phyloP scores from a whole-genome alignment of 1,140 invertebrate genomes.

The Microvelia longipes region DNA sequence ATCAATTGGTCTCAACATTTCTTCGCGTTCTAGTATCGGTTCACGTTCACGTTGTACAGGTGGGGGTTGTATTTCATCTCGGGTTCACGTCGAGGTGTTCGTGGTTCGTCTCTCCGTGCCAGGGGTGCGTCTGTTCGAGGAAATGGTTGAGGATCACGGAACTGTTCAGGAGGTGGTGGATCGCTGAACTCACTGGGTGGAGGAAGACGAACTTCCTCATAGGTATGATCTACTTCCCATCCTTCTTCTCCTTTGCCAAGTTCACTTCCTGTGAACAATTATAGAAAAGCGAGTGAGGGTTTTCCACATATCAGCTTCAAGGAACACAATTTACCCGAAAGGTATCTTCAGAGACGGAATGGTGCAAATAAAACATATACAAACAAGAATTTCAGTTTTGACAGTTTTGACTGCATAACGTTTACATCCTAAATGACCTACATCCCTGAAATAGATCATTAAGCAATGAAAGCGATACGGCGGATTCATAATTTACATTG shows the following conservation, averaged over 20 bases:
- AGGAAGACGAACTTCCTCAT: constrained; percentile 56
- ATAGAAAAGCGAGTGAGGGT: too few species aligned
- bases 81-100: constrained; percentile 31
- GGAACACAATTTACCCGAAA: too few species aligned
- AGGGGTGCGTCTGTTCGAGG: constrained; percentile 36
- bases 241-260: constrained; percentile 25
- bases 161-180: constrained; percentile 54
- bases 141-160: constrained; percentile 38
- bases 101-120: constrained; percentile 39
- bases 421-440: too few species aligned
- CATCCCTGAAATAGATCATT: too few species aligned
- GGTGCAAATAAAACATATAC: too few species aligned
- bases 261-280: constrained; percentile 9
- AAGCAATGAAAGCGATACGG: too few species aligned
- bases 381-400: too few species aligned
- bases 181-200: constrained; percentile 74
- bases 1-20: constrained; percentile 40
- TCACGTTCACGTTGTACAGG: constrained; percentile 42
- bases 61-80: constrained; percentile 49
- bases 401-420: too few species aligned
- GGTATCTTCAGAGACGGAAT: too few species aligned
- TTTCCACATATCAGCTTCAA: too few species aligned
- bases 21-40: constrained; percentile 24
- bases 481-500: too few species aligned
- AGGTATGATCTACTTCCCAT: constrained; percentile 38